Evolutionary conservation across 2,888 invertebrate genomes (phyloP), one percentile per base, ranked within the genome.

Genomic region (Proisotoma minuta): DNA sequence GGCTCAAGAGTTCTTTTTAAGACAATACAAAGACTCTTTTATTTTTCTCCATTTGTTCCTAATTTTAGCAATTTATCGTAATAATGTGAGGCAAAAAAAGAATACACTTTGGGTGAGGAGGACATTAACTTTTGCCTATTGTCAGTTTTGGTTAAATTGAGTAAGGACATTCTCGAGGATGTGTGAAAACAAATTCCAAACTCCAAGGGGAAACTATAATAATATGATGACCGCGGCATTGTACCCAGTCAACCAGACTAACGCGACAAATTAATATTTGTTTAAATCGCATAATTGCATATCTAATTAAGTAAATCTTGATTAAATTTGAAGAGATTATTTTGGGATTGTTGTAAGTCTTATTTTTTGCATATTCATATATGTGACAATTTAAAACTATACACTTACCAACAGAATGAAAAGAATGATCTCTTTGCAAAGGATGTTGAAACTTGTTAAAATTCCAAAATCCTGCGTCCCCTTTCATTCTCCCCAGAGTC

Each of bases 391-490:
- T n/a, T n/a, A 34, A 34, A 34, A 34, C 34, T 34, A 34, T 34
- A 34, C 10, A 61, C 67, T 64, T 56, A 67, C 67, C 67, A 48
- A 67, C 67, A 34, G 73, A 73, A 62, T 73, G 71, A 56, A 73
- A 73, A 2, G 73, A 73, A 28, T 68, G 65, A 57, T 73, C 73
- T 48, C 73, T 60, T 57, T 71, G 71, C 26, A 73, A 60, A 22
- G 68, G 69, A 60, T 73, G 71, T 47, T 68, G 65, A 58, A 69
- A 69, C 40, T 70, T 68, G 39, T 66, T 57, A 47, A 66, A 65
- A 56, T 68, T 66, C 71, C 71, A 73, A 64, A 71, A 67, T 56
- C 63, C 62, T 58, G 65, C 62, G 20, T 65, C 60, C 27, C 50
- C 53, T 34, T 53, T 57, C 18, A 56, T 5, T 26, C 48, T 56